Base-by-base conservation (phyloP, 2,888 invertebrate genomes). In the Xestia sexstrigata region DNA sequence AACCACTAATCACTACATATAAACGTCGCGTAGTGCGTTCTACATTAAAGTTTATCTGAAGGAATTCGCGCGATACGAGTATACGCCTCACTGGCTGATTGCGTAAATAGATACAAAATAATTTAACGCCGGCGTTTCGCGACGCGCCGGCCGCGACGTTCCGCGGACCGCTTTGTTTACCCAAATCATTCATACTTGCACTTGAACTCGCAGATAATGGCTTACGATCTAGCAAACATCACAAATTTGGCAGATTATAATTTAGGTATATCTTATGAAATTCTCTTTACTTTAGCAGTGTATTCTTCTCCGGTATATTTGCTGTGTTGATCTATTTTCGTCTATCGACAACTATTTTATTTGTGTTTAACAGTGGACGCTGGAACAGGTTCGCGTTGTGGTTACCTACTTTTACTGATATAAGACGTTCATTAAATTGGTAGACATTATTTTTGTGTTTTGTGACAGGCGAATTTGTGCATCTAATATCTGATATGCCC, bases 21-120 rank as follows among this genome's bases (percentile, higher is more conserved):
- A 30, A 30, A 67, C 52, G 70, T 35, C 35, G 35, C 2, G 2
- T 65, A 68, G 26, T 72, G 69, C 74, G 83, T 67, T 65, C 30
- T 75, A 76, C 77, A 80, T 79, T 78, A 78, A 78, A 81, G 73
- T 81, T 79, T 81, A 87, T 88, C 85, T 35, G 71, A 70, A 78
- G 81, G 81, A 89, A 87, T 83, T 86, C 55, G 70, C 55, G 81
- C 62, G 77, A 79, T 80, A 83, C 76, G 77, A 71, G 60, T 78
- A 52, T 42, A 47, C 66, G 55, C 78, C 81, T 70, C 69, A 65
- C 42, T 42, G 9, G 66, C 70, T 71, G 77, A 83, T 68, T 82
- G 83, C 87, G 83, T 86, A 88, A 87, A 85, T 86, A 89, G 84
- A 84, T 81, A 79, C 73, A 60, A 83, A 63, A 74, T 65, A 55